A percentile compares a stretch with the other conserved stretches of the same genome.
Evolutionary conservation across 2,113 vertebrate genomes (phyloP).

Genomic region (western clawed frog (Xenopus tropicalis)): DNA sequence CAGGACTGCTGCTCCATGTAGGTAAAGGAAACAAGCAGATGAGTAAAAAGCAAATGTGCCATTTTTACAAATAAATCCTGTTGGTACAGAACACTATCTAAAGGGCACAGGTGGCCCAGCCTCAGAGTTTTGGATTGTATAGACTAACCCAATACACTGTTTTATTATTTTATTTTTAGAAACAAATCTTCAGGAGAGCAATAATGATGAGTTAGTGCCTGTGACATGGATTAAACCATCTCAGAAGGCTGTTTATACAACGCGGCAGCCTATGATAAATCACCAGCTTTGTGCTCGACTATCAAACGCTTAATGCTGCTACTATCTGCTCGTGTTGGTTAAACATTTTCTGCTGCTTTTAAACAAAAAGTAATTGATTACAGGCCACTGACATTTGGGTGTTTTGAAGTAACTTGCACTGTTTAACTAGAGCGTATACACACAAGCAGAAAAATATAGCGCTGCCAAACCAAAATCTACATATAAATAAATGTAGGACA

Average conservation of each 20-base stretch:
- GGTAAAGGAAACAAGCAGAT: too few relatives aligned
- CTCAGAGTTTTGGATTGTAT: too few relatives aligned
- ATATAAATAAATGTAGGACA: too few relatives aligned
- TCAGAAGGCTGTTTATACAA: conserved; percentile 4
- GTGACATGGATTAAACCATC: conserved; percentile 10
- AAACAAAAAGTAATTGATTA: conserved; percentile 26
- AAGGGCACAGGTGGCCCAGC: too few relatives aligned
- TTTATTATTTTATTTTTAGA: background rate
- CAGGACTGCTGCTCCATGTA: too few relatives aligned
- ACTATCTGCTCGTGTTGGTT: background rate
- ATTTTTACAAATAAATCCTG: too few relatives aligned
- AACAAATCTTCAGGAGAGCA: background rate
- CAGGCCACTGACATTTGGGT: background rate
- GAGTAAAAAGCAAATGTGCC: too few relatives aligned
- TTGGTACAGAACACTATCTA: too few relatives aligned
- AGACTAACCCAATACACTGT: too few relatives aligned
- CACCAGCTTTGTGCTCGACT: conserved; percentile 15
- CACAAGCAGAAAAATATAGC: background rate
- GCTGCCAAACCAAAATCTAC: background rate
- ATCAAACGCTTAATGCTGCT: conserved; percentile 2
- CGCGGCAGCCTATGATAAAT: conserved; percentile 14
- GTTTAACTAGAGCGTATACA: background rate
- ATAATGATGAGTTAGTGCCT: background rate
- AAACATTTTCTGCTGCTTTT: conserved; percentile 15
- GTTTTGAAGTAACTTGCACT: background rate